Evolutionary conservation across 2,888 invertebrate genomes (phyloP).

Genomic region (Apodemia hepburni): DNA sequence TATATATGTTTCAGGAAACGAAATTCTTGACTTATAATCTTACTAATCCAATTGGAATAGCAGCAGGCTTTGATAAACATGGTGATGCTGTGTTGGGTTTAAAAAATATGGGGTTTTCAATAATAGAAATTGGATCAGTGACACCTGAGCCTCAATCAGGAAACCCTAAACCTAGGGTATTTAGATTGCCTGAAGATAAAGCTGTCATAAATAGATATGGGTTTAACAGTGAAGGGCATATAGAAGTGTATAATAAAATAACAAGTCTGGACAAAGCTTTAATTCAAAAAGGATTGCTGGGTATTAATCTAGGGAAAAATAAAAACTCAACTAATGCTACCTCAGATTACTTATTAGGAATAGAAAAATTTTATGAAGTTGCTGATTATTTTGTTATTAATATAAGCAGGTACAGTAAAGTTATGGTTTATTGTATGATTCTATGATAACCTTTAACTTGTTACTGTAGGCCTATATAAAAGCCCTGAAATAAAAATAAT

Average conservation of each 20-base stretch:
- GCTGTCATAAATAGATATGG: conserved; percentile 95
- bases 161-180: conserved; percentile 95
- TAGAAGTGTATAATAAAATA: conserved; percentile 85
- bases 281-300: conserved; percentile 84
- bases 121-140: conserved; percentile 97
- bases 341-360: conserved; percentile 92
- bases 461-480: neutral
- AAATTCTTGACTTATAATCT: conserved; percentile 86
- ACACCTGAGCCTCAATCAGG: conserved; percentile 97
- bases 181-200: conserved; percentile 89
- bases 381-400: conserved; percentile 99
- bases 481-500: neutral
- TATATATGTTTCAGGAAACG: conserved; percentile 76
- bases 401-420: conserved; percentile 85
- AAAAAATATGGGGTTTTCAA: conserved; percentile 93
- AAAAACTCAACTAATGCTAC: conserved; percentile 88
- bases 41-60: conserved; percentile 96
- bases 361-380: conserved; percentile 88
- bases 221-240: conserved; percentile 97
- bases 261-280: conserved; percentile 71
- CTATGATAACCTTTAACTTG: neutral
- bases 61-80: conserved; percentile 99
- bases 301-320: conserved; percentile 98
- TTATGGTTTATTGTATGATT: neutral
- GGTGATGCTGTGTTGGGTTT: conserved; percentile 94